Percentiles rank a stretch among this genome's conserved stretches.
Conservation (phyloP, 2,797 vertebrate genomes). For the Acestrorhynchus altus region DNA sequence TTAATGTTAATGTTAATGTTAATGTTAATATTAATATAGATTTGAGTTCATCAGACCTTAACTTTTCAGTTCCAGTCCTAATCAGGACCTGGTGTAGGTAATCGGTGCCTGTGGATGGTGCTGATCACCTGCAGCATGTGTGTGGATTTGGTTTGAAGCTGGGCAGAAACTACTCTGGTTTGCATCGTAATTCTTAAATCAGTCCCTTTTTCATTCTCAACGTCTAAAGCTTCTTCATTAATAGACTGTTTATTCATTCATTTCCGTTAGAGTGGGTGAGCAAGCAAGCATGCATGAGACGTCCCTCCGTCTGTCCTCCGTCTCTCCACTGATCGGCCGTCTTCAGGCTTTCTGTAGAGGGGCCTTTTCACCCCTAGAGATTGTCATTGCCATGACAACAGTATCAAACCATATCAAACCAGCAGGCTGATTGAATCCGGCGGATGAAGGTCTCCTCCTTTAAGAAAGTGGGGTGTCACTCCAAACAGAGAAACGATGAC, state of each 20-base stretch:
- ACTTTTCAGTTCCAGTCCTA: neutral
- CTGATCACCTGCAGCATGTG: neutral
- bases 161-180: neutral
- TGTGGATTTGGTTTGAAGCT: neutral
- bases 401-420: slow-evolving; percentile 40
- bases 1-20: no score
- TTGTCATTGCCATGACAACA: slow-evolving; percentile 40
- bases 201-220: neutral
- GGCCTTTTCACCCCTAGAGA: slow-evolving; percentile 2
- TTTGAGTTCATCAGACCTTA: neutral
- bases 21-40: no score
- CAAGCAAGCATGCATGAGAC: neutral
- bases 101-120: neutral
- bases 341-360: neutral
- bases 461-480: slow-evolving; percentile 8
- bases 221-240: neutral
- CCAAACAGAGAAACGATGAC: neutral
- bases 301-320: slow-evolving; percentile 1
- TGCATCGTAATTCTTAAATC: neutral
- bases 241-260: slow-evolving; percentile 8
- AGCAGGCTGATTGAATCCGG: slow-evolving; percentile 40
- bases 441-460: slow-evolving; percentile 13
- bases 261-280: neutral
- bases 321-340: slow-evolving; percentile 19
- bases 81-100: neutral